These are phyloP conservation scores for Antechinus stuartii DNA, from an alignment of 2,113 vertebrate genomes.

Conservation along the genomic window DNA sequence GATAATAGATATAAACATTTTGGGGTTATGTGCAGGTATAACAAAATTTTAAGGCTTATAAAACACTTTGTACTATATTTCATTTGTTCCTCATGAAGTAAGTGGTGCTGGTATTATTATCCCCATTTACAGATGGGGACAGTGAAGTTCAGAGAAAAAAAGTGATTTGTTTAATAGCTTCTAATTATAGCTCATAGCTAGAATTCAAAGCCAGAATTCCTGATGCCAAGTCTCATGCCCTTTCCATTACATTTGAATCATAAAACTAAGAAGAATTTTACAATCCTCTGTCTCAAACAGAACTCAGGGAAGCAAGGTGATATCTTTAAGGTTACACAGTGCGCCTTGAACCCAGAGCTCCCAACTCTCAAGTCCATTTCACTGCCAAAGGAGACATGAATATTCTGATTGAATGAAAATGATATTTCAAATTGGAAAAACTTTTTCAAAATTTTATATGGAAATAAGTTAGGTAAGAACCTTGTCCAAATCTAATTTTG, in stretches of 20 bases:
- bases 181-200: background rate
- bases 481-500: slow-evolving; percentile 1
- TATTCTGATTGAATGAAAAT: background rate
- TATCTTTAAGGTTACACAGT: background rate
- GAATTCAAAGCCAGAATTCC: background rate
- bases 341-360: background rate
- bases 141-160: background rate
- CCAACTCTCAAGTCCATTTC: background rate
- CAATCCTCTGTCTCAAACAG: background rate
- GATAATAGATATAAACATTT: slow-evolving; percentile 3
- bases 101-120: background rate
- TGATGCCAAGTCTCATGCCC: background rate
- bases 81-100: background rate
- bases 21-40: background rate
- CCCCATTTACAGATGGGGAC: background rate
- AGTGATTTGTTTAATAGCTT: background rate
- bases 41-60: background rate
- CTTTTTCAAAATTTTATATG: background rate
- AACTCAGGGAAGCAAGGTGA: background rate
- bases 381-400: background rate
- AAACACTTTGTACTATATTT: background rate
- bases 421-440: background rate
- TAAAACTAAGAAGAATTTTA: background rate
- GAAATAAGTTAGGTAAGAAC: background rate
- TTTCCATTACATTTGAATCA: background rate